phyloP scores from a whole-genome alignment of 37 sponge, comb jelly and placozoan species.

The Axinella damicornis region DNA sequence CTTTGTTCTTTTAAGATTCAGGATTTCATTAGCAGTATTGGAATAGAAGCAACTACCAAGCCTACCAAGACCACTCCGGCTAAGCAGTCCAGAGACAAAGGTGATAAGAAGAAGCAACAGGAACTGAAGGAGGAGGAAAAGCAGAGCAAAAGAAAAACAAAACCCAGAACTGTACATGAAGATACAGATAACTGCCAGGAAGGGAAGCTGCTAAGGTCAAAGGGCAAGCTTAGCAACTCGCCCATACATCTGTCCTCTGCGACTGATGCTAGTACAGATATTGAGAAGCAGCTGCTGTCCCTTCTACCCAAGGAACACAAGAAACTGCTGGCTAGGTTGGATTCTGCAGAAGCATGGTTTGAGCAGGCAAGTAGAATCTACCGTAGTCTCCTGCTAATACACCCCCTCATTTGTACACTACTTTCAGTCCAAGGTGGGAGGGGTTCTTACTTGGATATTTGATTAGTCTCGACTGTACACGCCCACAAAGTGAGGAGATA shows the following conservation, averaged over 20 bases:
- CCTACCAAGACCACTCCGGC: background rate
- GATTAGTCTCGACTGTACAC: no score
- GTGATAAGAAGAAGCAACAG: conserved; percentile 9
- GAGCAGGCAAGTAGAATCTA: conserved; percentile 35
- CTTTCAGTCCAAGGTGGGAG: no score
- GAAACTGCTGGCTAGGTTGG: conserved; percentile 35
- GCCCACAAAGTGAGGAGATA: no score
- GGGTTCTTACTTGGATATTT: no score
- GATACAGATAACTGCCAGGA: background rate
- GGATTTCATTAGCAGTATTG: conserved; percentile 21
- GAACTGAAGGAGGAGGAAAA: background rate
- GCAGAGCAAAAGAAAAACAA: conserved; percentile 2
- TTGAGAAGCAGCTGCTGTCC: conserved; percentile 4
- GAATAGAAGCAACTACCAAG: background rate
- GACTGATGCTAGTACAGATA: background rate
- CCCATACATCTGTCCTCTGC: background rate
- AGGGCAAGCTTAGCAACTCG: no score
- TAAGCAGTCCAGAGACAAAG: background rate
- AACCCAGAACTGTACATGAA: background rate
- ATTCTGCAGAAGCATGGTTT: conserved; percentile 35
- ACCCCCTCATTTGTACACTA: no score
- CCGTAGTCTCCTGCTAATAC: no score
- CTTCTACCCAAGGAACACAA: conserved; percentile 11
- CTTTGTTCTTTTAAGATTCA: conserved; percentile 9
- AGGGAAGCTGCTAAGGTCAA: background rate